Evolutionary conservation across 92 coral and sea anemone genomes (phyloP), one percentile per base, ranked within the genome.

Genomic region (Actinernus sp.): DNA sequence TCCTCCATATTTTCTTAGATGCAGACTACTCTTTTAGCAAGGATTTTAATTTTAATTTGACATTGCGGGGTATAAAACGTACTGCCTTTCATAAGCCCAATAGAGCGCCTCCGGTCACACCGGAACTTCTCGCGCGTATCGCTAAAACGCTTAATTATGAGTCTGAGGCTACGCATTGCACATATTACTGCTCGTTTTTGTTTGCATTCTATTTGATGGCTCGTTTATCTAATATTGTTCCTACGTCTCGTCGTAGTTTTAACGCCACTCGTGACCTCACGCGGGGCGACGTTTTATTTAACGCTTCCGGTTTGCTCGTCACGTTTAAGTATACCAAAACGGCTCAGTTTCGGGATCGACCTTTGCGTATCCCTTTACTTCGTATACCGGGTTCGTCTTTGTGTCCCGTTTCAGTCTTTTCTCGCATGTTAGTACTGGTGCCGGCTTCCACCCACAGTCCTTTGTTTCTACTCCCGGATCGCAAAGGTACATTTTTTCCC

Each of bases 261-360:
- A 25, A 11, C 21, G 10, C 31, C 39, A 41, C 49, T 13, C 49
- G n/a, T 3, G 49, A 43, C n/a, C 49, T 43, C 14, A 43, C 49
- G 4, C 49, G 49, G n/a, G 49, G 49, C 3, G 49, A 43, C 14
- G n/a, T 43, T 3, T 18, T 43, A 14, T 43, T 43, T 43, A 43
- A 13, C n/a, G 49, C 3, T 43, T 13, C 3, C 13, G 56, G 70
- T 1, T 31, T 63, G 3, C 11, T 63, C 2, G 57, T 63, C 21
- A 63, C 70, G 12, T 63, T 63, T 63, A 45, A 63, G 55, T 44
- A 21, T 24, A 63, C 70, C 1, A 63, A 63, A 24, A 63, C 70
- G 7, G 30, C 30, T 46, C 70, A 63, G 34, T 63, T 46, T 63
- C 38, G 70, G 16, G 70, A 63, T 14, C 40, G 70, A 0, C 33